Evolutionary conservation across 2,888 invertebrate species (phyloP).

Genomic region (Epicampocera succincta): DNA sequence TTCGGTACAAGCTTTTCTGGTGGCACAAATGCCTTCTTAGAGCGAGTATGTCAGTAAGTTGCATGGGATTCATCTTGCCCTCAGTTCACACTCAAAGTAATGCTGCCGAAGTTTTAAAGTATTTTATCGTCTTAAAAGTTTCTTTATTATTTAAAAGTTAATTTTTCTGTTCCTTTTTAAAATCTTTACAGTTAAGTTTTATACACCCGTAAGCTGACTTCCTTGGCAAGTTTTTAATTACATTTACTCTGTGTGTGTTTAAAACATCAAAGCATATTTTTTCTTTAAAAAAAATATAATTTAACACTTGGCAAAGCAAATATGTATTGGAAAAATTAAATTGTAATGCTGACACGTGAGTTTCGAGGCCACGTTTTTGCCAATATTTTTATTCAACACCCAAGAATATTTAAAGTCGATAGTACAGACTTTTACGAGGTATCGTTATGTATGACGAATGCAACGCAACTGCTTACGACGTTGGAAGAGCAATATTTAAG

Average conservation of each 20-base stretch:
- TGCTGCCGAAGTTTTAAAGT: not conserved
- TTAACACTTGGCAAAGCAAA: slow-evolving; percentile 36
- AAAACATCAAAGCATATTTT: slow-evolving; percentile 11
- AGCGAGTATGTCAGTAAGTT: not conserved
- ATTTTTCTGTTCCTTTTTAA: not conserved
- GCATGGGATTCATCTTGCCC: not conserved
- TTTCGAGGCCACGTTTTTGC: too few relatives aligned
- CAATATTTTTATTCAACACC: too few relatives aligned
- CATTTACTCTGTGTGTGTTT: slow-evolving; percentile 6
- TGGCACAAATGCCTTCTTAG: slow-evolving; percentile 19
- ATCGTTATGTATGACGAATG: too few relatives aligned
- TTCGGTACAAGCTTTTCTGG: slow-evolving; percentile 18
- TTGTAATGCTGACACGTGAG: not conserved
- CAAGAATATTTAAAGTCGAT: too few relatives aligned
- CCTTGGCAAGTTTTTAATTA: slow-evolving; percentile 21
- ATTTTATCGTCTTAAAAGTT: slow-evolving; percentile 13
- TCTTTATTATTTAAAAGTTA: not conserved
- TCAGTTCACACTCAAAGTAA: not conserved
- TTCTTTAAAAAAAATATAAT: slow-evolving; percentile 24
- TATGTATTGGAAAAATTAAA: not conserved
- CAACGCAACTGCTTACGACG: too few relatives aligned
- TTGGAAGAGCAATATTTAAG: too few relatives aligned
- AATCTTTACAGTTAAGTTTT: not conserved
- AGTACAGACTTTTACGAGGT: too few relatives aligned
- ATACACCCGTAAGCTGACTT: not conserved